Evolutionary conservation across 2,888 invertebrate genomes (phyloP).

Genomic region (Philereme transversata): DNA sequence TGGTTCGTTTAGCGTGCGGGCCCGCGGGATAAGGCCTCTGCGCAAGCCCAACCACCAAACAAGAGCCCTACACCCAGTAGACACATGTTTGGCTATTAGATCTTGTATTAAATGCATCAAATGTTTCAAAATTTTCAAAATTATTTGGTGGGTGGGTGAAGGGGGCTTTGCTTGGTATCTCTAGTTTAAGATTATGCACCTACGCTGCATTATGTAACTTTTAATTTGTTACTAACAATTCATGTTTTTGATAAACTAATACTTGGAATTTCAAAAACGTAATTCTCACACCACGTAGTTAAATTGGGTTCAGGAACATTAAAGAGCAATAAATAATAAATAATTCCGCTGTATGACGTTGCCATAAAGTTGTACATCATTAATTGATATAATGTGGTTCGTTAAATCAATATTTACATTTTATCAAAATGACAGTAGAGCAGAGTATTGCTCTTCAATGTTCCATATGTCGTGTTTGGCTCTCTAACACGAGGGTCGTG

Average conservation of each 20-base stretch:
- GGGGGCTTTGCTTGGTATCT: constrained; percentile 85
- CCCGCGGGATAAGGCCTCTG: constrained; percentile 81
- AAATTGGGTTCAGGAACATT: constrained; percentile 4
- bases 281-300: not conserved
- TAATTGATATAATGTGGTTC: too few species aligned
- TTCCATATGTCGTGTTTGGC: constrained; percentile 42
- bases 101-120: constrained; percentile 27
- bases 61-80: constrained; percentile 82
- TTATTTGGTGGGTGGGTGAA: constrained; percentile 84
- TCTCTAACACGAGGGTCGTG: constrained; percentile 70
- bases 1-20: constrained; percentile 69
- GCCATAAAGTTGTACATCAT: too few species aligned
- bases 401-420: not conserved
- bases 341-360: too few species aligned
- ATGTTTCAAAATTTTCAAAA: constrained; percentile 62
- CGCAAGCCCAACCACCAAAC: constrained; percentile 84
- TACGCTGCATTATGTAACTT: constrained; percentile 1
- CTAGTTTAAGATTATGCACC: constrained; percentile 40
- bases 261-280: not conserved
- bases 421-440: not conserved
- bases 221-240: constrained; percentile 15
- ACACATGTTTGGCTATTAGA: constrained; percentile 55
- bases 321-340: too few species aligned
- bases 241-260: constrained; percentile 8
- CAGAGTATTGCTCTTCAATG: constrained; percentile 23